A percentile compares a stretch with the other conserved stretches of the same genome.
Evolutionary conservation across 2,888 invertebrate species (phyloP).

Genomic region (Amphipyra berbera): DNA sequence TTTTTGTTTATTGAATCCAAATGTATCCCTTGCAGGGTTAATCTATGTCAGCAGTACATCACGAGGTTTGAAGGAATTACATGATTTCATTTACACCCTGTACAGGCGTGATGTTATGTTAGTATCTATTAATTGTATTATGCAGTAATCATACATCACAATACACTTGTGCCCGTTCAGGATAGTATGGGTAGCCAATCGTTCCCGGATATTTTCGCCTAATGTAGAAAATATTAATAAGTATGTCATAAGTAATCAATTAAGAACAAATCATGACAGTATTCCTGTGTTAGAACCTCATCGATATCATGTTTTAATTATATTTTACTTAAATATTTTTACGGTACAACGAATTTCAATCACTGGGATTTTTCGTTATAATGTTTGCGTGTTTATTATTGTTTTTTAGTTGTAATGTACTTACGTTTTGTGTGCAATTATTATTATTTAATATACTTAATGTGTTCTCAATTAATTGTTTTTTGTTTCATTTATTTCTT

Average conservation of each 20-base stretch:
- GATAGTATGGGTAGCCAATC: no score
- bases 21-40: no score
- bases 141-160: no score
- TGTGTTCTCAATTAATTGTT: slow-evolving; percentile 31
- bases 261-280: slow-evolving; percentile 73
- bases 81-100: no score
- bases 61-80: no score
- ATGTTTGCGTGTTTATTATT: slow-evolving; percentile 56
- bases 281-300: slow-evolving; percentile 60
- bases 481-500: slow-evolving; percentile 8
- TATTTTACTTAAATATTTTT: slow-evolving; percentile 56
- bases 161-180: no score
- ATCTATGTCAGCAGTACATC: no score
- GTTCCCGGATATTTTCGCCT: slow-evolving; percentile 3
- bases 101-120: no score
- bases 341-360: slow-evolving; percentile 65
- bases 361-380: slow-evolving; percentile 56
- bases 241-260: slow-evolving; percentile 29
- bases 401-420: slow-evolving; percentile 61
- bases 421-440: slow-evolving; percentile 68
- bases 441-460: slow-evolving; percentile 62
- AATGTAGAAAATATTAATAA: slow-evolving; percentile 8
- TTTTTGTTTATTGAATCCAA: no score
- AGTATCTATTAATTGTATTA: no score
- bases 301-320: slow-evolving; percentile 41